Evolutionary conservation across 1,140 invertebrate species (phyloP).

Genomic region (Laodelphax striatellus): DNA sequence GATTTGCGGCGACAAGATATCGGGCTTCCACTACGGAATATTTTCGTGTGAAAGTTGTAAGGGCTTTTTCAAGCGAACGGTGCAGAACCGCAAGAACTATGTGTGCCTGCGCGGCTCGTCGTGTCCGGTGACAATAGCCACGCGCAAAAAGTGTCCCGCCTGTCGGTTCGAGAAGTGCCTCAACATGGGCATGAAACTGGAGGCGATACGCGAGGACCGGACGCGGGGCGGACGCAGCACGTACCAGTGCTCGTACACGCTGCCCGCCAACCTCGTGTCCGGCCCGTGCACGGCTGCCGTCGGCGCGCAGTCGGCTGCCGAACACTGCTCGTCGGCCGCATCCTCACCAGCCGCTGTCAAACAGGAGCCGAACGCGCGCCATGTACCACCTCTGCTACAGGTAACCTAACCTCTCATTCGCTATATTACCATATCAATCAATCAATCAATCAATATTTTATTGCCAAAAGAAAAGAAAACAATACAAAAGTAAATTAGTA

Average conservation of each 20-base stretch:
- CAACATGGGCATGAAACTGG: slow-evolving; percentile 91
- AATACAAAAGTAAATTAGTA: no score
- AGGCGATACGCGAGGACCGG: slow-evolving; percentile 90
- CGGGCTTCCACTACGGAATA: slow-evolving; percentile 91
- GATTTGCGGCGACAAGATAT: slow-evolving; percentile 90
- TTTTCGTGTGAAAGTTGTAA: slow-evolving; percentile 97
- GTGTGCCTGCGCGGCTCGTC: slow-evolving; percentile 82
- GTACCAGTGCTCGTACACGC: slow-evolving; percentile 84
- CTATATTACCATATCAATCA: neutral
- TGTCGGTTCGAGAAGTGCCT: slow-evolving; percentile 96
- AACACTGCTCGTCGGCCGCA: slow-evolving; percentile 7
- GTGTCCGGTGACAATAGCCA: slow-evolving; percentile 83
- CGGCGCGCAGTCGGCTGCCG: slow-evolving; percentile 24
- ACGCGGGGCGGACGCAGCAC: slow-evolving; percentile 90
- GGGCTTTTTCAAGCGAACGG: slow-evolving; percentile 96
- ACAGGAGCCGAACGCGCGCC: slow-evolving; percentile 20
- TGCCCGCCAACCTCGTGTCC: slow-evolving; percentile 44
- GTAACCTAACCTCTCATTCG: slow-evolving; percentile 27
- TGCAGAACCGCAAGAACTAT: slow-evolving; percentile 95
- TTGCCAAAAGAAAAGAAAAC: no score
- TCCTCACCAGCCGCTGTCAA: slow-evolving; percentile 11
- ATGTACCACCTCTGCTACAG: slow-evolving; percentile 42
- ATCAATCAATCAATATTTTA: no score
- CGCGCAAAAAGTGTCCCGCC: slow-evolving; percentile 91
- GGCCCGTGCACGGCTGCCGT: slow-evolving; percentile 17